phyloP scores from a whole-genome alignment of 1,140 invertebrate species.

The Xylocopa sonorina region DNA sequence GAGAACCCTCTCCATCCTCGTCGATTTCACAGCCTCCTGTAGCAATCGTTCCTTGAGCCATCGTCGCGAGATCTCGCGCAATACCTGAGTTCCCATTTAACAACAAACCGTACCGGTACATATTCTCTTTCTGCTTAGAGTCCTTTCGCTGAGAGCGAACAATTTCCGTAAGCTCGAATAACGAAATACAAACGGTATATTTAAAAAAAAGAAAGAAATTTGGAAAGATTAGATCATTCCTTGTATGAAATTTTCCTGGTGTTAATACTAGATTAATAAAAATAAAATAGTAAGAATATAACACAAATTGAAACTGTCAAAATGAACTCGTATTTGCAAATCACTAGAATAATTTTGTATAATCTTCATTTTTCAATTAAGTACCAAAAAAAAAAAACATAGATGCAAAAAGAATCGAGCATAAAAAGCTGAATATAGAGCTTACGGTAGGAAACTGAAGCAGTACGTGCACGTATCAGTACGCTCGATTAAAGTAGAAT shows the following conservation, averaged over 20 bases:
- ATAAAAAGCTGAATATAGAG: slow-evolving; percentile 29
- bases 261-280: slow-evolving; percentile 19
- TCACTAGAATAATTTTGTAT: slow-evolving; percentile 40
- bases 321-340: slow-evolving; percentile 6
- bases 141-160: slow-evolving; percentile 53
- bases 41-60: slow-evolving; percentile 77
- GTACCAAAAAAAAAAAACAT: background rate
- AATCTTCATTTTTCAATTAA: slow-evolving; percentile 37
- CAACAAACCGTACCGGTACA: slow-evolving; percentile 61
- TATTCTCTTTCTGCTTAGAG: slow-evolving; percentile 55
- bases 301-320: slow-evolving; percentile 61
- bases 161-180: slow-evolving; percentile 52
- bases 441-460: slow-evolving; percentile 63
- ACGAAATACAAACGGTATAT: slow-evolving; percentile 58
- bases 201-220: no score
- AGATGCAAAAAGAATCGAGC: slow-evolving; percentile 40
- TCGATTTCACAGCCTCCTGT: slow-evolving; percentile 78
- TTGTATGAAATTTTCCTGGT: background rate
- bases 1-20: slow-evolving; percentile 78
- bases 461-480: slow-evolving; percentile 72
- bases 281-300: slow-evolving; percentile 69
- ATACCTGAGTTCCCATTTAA: slow-evolving; percentile 80
- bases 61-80: slow-evolving; percentile 81
- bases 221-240: slow-evolving; percentile 1
- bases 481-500: slow-evolving; percentile 71